A percentile compares a stretch with the other conserved stretches of the same genome.
phyloP scores from a whole-genome alignment of 2,888 invertebrate species.

The Belgica antarctica region DNA sequence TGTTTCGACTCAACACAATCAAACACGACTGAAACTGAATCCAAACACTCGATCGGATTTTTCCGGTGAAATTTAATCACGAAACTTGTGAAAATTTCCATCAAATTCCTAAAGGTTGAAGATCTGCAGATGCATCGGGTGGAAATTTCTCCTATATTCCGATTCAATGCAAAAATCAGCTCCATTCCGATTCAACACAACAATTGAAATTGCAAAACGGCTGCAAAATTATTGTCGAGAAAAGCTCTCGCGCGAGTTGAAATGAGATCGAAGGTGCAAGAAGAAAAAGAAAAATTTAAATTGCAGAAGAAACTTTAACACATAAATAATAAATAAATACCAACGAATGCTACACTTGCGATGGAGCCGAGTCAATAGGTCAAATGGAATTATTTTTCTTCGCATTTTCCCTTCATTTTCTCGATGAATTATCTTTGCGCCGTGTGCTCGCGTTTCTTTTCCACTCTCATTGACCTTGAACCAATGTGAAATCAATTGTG shows the following conservation, averaged over 20 bases:
- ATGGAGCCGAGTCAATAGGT: neutral
- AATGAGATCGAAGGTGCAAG: constrained; percentile 1
- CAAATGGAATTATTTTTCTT: constrained; percentile 7
- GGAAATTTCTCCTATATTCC: too few species aligned
- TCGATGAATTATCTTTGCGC: neutral
- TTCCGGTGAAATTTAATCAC: too few species aligned
- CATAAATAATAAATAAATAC: constrained; percentile 10
- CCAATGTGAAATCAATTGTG: constrained; percentile 15
- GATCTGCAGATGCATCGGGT: too few species aligned
- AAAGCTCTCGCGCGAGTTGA: neutral
- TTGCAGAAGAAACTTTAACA: neutral
- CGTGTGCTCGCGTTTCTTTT: neutral
- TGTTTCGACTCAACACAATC: neutral
- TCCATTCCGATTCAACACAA: neutral
- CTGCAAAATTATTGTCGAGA: neutral
- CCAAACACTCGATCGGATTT: neutral
- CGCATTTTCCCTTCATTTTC: neutral
- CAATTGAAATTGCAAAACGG: neutral
- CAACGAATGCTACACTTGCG: neutral
- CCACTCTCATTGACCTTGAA: neutral
- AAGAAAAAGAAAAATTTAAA: neutral
- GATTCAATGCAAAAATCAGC: too few species aligned
- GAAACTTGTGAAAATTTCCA: too few species aligned
- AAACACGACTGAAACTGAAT: neutral
- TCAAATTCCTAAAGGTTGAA: too few species aligned